Evolutionary conservation across 1,140 invertebrate genomes (phyloP).

Genomic region (Rhopalosiphum maidis): DNA sequence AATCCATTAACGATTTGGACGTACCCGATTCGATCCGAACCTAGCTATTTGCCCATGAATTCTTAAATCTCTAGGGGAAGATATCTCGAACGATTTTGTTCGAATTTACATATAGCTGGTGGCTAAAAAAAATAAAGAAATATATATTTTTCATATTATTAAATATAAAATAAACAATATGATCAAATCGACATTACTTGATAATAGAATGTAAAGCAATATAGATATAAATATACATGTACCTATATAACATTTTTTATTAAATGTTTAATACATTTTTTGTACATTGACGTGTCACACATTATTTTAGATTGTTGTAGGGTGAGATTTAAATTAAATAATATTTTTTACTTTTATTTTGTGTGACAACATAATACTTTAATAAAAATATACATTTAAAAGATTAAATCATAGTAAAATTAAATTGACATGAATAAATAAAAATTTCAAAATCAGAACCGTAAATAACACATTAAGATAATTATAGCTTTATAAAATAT

Average conservation of each 20-base stretch:
- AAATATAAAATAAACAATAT: not conserved
- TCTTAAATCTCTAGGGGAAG: conserved; percentile 38
- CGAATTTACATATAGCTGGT: conserved; percentile 37
- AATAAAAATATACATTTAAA: not conserved
- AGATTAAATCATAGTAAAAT: not conserved
- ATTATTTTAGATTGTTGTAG: not conserved
- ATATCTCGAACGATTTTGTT: conserved; percentile 46
- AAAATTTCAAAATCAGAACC: not conserved
- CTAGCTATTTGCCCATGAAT: conserved; percentile 33
- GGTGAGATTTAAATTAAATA: not conserved
- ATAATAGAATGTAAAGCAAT: not conserved
- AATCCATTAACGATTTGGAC: conserved; percentile 55
- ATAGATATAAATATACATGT: not conserved
- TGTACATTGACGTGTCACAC: not conserved
- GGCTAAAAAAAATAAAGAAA: conserved; percentile 4
- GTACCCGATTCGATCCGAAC: conserved; percentile 30
- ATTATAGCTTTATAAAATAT: not conserved
- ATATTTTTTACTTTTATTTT: not conserved
- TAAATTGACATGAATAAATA: not conserved
- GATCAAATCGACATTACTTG: not conserved
- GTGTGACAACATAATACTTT: not conserved
- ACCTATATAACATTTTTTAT: not conserved
- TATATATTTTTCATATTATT: not conserved
- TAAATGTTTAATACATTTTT: not conserved
- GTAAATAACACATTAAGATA: not conserved